Conservation (phyloP, 1,140 invertebrate species). For the Magallana gigas region DNA sequence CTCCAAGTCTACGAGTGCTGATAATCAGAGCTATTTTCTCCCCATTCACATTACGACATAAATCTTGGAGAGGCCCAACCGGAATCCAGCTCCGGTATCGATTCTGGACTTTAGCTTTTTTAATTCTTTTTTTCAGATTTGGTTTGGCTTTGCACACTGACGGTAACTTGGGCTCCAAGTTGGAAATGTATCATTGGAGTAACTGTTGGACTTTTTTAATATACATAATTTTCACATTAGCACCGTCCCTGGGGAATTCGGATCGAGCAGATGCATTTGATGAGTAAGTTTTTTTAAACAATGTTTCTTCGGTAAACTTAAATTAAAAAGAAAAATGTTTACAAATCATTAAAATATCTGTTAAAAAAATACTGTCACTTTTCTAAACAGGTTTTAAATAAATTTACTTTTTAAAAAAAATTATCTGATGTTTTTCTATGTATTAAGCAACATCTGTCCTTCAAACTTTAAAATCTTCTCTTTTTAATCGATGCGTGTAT, state of each 20-base stretch:
- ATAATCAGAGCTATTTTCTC: slow-evolving; percentile 11
- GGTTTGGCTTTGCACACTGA: background rate
- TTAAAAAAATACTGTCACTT: too few species aligned
- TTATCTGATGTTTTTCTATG: too few species aligned
- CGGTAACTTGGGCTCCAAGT: background rate
- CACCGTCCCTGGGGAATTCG: background rate
- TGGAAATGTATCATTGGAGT: slow-evolving; percentile 30
- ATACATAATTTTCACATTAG: slow-evolving; percentile 12
- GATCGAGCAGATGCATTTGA: background rate
- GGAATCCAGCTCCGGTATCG: slow-evolving; percentile 2
- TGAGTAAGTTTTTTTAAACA: background rate
- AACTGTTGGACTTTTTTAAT: slow-evolving; percentile 11
- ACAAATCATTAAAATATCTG: too few species aligned
- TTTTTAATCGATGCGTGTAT: too few species aligned
- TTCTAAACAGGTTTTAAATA: too few species aligned
- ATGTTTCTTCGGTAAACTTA: too few species aligned
- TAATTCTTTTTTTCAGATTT: slow-evolving; percentile 28
- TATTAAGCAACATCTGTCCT: too few species aligned
- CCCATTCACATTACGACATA: slow-evolving; percentile 16
- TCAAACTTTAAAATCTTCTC: too few species aligned
- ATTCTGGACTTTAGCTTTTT: slow-evolving; percentile 22
- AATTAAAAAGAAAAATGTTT: too few species aligned
- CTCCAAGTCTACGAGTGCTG: background rate
- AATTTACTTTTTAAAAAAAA: too few species aligned
- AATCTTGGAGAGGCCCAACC: slow-evolving; percentile 12